Evolutionary conservation across 2,113 vertebrate genomes (phyloP).

Genomic region (Dasypus novemcinctus): DNA sequence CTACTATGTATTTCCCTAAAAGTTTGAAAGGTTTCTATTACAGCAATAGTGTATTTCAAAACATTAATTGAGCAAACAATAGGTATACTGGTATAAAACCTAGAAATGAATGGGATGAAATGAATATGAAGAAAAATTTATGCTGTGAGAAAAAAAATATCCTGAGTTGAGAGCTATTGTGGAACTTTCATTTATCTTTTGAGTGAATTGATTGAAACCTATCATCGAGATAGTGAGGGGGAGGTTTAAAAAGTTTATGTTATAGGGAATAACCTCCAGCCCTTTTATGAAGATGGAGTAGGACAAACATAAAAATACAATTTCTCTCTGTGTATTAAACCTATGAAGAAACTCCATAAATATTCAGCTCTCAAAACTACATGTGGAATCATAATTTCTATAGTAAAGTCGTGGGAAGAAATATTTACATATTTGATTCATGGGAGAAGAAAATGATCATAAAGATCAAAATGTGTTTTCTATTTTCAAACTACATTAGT

Average conservation of each 20-base stretch:
- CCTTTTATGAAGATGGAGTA: neutral
- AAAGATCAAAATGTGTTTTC: neutral
- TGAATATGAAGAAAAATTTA: neutral
- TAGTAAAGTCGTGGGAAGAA: neutral
- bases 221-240: neutral
- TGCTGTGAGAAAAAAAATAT: neutral
- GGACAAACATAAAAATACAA: neutral
- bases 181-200: neutral
- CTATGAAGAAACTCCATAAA: neutral
- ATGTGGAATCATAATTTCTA: neutral
- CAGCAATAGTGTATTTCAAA: neutral
- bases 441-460: neutral
- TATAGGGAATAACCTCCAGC: neutral
- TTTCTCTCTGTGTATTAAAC: neutral
- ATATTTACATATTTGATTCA: neutral
- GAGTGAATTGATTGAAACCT: neutral
- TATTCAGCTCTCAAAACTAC: neutral
- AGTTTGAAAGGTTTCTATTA: neutral
- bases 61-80: neutral
- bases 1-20: neutral
- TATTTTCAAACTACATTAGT: neutral
- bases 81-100: neutral
- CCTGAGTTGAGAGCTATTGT: neutral
- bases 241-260: neutral
- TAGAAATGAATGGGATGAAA: neutral